These are phyloP conservation scores for Propithecus coquereli DNA, from an alignment of 2,113 vertebrate genomes.

Conservation along the genomic window DNA sequence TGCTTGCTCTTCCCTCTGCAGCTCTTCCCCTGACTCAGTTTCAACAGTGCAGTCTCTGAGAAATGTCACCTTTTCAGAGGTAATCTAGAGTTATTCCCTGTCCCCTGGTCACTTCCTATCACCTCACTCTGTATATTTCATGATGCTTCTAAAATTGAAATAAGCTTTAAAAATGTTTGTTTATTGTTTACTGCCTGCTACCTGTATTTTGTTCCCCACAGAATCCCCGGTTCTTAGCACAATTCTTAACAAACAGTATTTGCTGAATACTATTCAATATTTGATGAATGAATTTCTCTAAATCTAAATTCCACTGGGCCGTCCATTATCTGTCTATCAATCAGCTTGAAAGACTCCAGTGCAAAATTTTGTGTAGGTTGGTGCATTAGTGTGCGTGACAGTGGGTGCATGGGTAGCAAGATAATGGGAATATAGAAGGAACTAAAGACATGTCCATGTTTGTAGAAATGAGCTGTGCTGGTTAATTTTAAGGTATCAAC, in stretches of 20 bases:
- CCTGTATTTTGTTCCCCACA: not conserved
- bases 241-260: not conserved
- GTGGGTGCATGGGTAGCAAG: fast-evolving
- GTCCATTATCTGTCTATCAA: not conserved
- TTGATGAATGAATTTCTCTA: not conserved
- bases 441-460: not conserved
- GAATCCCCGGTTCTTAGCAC: not conserved
- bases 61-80: not conserved
- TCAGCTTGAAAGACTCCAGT: not conserved
- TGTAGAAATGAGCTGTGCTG: not conserved
- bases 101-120: fast-evolving
- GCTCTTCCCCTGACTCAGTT: not conserved
- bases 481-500: not conserved
- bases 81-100: not conserved
- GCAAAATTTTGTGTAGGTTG: not conserved
- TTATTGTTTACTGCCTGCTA: not conserved
- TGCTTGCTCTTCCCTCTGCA: not conserved
- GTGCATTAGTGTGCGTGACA: not conserved
- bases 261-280: not conserved
- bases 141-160: not conserved
- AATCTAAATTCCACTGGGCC: not conserved
- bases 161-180: not conserved
- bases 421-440: not conserved
- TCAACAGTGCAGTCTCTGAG: not conserved
- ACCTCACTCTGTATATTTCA: not conserved